These are phyloP conservation scores for Archilochus colubris DNA, from an alignment of 2,113 vertebrate species.

Conservation along the genomic window DNA sequence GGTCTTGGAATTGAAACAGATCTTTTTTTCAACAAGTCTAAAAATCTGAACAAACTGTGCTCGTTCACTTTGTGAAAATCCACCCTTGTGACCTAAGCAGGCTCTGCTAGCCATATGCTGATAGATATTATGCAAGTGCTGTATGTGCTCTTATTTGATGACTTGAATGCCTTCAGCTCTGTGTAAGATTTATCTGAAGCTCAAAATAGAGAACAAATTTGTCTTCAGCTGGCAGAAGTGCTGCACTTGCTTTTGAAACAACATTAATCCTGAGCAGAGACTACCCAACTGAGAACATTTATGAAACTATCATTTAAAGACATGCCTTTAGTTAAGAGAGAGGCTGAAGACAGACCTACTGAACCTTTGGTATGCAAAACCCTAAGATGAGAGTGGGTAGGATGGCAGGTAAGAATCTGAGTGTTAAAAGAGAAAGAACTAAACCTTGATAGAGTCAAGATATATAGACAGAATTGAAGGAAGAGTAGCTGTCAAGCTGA, in stretches of 20 bases:
- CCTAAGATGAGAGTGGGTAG: neutral
- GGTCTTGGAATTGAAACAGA: neutral
- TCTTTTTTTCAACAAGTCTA: neutral
- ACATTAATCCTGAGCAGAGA: constrained; percentile 3
- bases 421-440: neutral
- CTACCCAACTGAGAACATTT: neutral
- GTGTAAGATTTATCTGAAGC: constrained; percentile 40
- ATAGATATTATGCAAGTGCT: constrained; percentile 2
- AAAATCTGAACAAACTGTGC: constrained; percentile 12
- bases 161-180: constrained; percentile 36
- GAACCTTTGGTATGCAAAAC: neutral
- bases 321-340: neutral
- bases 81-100: neutral
- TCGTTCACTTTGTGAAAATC: neutral
- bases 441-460: neutral
- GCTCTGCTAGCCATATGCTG: constrained; percentile 28
- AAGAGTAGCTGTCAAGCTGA: neutral
- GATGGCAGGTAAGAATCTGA: neutral
- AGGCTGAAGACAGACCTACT: neutral
- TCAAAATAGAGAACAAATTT: constrained; percentile 38
- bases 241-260: constrained; percentile 26
- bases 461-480: neutral
- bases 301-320: neutral
- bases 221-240: constrained; percentile 17
- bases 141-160: neutral